A percentile compares a stretch with the other conserved stretches of the same genome.
Conservation (phyloP, 2,113 vertebrate genomes). For the Trichomycterus rosablanca region DNA sequence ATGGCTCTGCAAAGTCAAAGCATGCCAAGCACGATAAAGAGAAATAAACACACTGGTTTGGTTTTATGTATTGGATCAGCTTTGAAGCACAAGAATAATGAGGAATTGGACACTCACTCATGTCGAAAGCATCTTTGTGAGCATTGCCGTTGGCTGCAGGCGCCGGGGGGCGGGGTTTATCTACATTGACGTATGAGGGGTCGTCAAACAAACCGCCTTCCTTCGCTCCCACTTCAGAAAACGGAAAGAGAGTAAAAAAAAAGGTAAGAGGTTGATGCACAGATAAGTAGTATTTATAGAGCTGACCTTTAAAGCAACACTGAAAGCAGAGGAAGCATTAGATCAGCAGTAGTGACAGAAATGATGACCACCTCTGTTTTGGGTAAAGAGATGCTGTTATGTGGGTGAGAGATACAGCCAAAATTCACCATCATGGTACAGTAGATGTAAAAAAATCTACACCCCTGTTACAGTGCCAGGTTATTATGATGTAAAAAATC, state of each 20-base stretch:
- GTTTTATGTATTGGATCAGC: not conserved
- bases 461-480: too few species aligned
- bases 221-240: constrained; percentile 59
- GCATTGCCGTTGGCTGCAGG: constrained; percentile 74
- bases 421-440: too few species aligned
- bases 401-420: too few species aligned
- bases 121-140: constrained; percentile 89
- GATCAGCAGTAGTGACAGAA: too few species aligned
- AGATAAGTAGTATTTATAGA: constrained; percentile 31
- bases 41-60: too few species aligned
- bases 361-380: too few species aligned
- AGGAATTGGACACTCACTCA: constrained; percentile 74
- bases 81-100: too few species aligned
- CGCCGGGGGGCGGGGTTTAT: constrained; percentile 74
- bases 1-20: constrained; percentile 76
- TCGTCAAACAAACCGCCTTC: constrained; percentile 80
- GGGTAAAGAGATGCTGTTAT: too few species aligned
- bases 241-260: constrained; percentile 39
- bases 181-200: constrained; percentile 93
- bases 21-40: too few species aligned
- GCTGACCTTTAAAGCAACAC: constrained; percentile 2
- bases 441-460: too few species aligned
- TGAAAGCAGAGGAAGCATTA: too few species aligned
- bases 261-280: constrained; percentile 19
- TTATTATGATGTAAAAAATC: too few species aligned